A percentile compares a stretch with the other conserved stretches of the same genome.
Evolutionary conservation across 2,888 invertebrate genomes (phyloP).

Genomic region (Apotomis betuletana): DNA sequence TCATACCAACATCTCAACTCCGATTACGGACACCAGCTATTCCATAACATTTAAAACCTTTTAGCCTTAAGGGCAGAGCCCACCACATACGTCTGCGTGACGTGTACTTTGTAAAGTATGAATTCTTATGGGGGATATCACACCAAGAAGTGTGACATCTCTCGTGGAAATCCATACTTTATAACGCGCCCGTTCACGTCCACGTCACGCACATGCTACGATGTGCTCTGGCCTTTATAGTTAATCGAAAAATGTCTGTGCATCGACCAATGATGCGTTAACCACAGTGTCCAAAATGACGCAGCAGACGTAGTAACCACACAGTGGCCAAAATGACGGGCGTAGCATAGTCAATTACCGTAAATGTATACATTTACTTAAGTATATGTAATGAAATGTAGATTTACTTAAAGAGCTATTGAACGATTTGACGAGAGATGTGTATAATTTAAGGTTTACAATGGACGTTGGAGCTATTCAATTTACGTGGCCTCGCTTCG

Average conservation of each 20-base stretch:
- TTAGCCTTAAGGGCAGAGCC: background rate
- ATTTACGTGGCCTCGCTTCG: background rate
- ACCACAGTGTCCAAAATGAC: constrained; percentile 28
- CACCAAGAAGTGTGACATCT: too few species aligned
- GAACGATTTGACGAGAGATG: constrained; percentile 7
- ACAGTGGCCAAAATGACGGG: constrained; percentile 27
- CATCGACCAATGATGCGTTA: constrained; percentile 13
- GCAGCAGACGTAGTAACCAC: background rate
- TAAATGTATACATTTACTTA: constrained; percentile 18
- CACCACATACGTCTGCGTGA: too few species aligned
- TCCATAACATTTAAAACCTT: background rate
- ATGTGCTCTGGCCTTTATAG: background rate
- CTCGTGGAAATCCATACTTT: too few species aligned
- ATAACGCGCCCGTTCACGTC: too few species aligned
- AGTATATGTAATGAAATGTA: constrained; percentile 21
- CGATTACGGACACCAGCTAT: background rate
- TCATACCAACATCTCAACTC: background rate
- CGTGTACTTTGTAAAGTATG: too few species aligned
- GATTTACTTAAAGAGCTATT: constrained; percentile 34
- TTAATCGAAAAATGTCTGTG: constrained; percentile 1
- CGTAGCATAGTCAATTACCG: constrained; percentile 23
- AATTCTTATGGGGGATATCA: too few species aligned
- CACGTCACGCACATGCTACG: too few species aligned
- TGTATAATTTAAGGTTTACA: constrained; percentile 10
- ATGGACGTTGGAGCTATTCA: background rate